phyloP scores from a whole-genome alignment of 2,113 vertebrate species.

The Sinocyclocheilus anshuiensis region DNA sequence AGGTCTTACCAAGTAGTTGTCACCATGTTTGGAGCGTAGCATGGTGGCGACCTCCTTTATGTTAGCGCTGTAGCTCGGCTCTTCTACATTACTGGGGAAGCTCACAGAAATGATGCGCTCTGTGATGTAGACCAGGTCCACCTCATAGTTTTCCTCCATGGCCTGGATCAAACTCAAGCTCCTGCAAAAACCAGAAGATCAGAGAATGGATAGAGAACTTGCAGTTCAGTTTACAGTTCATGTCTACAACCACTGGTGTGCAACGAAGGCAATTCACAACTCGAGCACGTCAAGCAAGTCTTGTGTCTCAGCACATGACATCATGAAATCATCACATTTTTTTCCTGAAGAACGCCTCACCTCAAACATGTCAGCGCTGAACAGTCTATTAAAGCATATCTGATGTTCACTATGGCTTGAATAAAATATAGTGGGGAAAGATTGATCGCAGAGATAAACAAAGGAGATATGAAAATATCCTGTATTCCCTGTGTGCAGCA shows the following conservation, averaged over 20 bases:
- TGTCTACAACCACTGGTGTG: background rate
- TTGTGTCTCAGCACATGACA: slow-evolving; percentile 41
- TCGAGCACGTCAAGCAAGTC: slow-evolving; percentile 9
- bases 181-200: slow-evolving; percentile 61
- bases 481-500: slow-evolving; percentile 49
- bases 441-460: slow-evolving; percentile 58
- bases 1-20: slow-evolving; percentile 88
- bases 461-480: slow-evolving; percentile 57
- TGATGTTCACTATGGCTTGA: slow-evolving; percentile 40
- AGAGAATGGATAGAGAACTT: background rate
- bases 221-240: background rate
- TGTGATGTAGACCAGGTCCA: slow-evolving; percentile 91
- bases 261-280: background rate
- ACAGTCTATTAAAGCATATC: slow-evolving; percentile 52
- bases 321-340: slow-evolving; percentile 41
- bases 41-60: slow-evolving; percentile 93
- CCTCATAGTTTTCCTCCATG: slow-evolving; percentile 91
- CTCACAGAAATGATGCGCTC: slow-evolving; percentile 93
- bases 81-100: slow-evolving; percentile 84
- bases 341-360: slow-evolving; percentile 23
- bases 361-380: slow-evolving; percentile 35
- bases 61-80: slow-evolving; percentile 88
- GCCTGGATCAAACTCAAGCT: slow-evolving; percentile 81
- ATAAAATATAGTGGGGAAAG: slow-evolving; percentile 41
- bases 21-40: slow-evolving; percentile 94